phyloP scores from a whole-genome alignment of 2,888 invertebrate species.

The Copidosoma aretas region DNA sequence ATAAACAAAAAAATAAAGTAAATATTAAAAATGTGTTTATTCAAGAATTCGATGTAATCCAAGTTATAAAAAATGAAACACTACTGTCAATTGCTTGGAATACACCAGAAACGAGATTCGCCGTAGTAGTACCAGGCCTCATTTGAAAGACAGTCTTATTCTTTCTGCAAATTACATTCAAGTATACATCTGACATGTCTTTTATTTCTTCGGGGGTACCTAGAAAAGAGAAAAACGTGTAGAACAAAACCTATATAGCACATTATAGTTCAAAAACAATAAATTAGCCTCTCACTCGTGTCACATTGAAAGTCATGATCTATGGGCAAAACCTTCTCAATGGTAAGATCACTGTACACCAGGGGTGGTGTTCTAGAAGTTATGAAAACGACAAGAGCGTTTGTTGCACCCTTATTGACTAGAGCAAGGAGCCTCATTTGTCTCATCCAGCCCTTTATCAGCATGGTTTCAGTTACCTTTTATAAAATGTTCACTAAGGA shows the following conservation, averaged over 20 bases:
- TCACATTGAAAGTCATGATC: slow-evolving; percentile 81
- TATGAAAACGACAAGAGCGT: slow-evolving; percentile 67
- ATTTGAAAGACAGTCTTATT: slow-evolving; percentile 66
- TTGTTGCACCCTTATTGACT: slow-evolving; percentile 67
- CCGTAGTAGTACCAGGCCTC: slow-evolving; percentile 69
- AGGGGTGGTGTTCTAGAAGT: slow-evolving; percentile 72
- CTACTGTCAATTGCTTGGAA: slow-evolving; percentile 72
- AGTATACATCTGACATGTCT: slow-evolving; percentile 64
- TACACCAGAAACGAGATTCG: slow-evolving; percentile 76
- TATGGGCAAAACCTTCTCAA: slow-evolving; percentile 82
- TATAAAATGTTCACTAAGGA: slow-evolving; percentile 49
- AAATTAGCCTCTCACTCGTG: slow-evolving; percentile 65
- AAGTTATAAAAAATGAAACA: slow-evolving; percentile 41
- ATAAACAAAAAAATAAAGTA: slow-evolving; percentile 7
- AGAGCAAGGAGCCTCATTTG: slow-evolving; percentile 67
- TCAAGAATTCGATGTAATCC: not conserved
- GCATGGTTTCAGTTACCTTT: slow-evolving; percentile 61
- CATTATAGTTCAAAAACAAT: slow-evolving; percentile 4
- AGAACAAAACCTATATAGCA: not conserved
- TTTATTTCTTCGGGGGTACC: slow-evolving; percentile 65
- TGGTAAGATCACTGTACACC: slow-evolving; percentile 77
- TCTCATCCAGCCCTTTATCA: slow-evolving; percentile 65
- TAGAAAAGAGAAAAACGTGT: slow-evolving; percentile 43
- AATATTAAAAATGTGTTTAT: not conserved
- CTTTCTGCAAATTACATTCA: slow-evolving; percentile 66